Base-by-base conservation (phyloP, 2,797 vertebrate species). In the Anas flavirostris region DNA sequence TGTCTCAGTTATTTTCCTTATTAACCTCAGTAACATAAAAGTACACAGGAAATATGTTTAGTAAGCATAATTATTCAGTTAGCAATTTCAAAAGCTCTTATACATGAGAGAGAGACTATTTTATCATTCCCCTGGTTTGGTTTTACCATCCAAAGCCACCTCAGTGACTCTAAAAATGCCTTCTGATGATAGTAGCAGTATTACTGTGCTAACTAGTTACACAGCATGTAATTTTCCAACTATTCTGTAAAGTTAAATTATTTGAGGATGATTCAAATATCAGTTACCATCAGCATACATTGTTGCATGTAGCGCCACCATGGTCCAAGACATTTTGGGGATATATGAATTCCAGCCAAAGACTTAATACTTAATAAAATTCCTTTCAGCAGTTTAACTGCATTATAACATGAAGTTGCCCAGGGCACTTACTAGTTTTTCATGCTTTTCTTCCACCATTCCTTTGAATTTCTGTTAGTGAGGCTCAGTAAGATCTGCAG, bases 281-380 rank as follows among this genome's bases (percentile, higher is more conserved):
- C 94, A 95, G 70, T 91, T 88, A 84, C 58, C 44, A 53, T 48
- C 44, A 75, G 76, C 31, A 79, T 96, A 93, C 82, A 86, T 8
- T 82, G 35, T 48, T 94, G 74, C 5, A 0, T 5, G 12, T 50
- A 53, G 77, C 70, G 68, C 8, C 70, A 52, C 44, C 60, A 82
- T 60, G 35, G 62, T 44, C 79, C 74, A 70, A 79, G 58, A 63
- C 12, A 37, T 86, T 90, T 93, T 87, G 44, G 70, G 74, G 76
- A 78, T 62, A 52, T 21, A 68, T 22, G 44, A 78, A 66, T 50
- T 78, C 39, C 78, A 78, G 35, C 33, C 67, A 86, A 78, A 77
- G 55, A 74, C 15, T 82, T 53, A 72, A 44, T 91, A 74, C 15
- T 82, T 53, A 72, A 44, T 91, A 23, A 78, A 92, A 80, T 93